Base-by-base conservation (phyloP, 2,113 vertebrate genomes). In the Marmota monax region DNA sequence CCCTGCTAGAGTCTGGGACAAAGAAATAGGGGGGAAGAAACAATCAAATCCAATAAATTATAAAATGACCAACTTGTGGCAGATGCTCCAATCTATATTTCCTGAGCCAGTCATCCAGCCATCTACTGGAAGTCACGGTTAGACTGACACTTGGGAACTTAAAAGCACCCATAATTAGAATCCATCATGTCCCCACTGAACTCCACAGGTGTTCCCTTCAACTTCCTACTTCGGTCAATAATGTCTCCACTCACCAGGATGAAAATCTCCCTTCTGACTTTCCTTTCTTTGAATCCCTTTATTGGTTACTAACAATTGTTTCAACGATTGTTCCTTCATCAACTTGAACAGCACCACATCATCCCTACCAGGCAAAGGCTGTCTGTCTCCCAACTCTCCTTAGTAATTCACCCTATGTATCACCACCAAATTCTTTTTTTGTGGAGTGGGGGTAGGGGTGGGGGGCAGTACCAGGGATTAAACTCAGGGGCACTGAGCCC, bases 1-100 rank as follows among this genome's bases (percentile, higher is more conserved):
- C 51, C 27, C 25, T 65, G 69, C 17, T 77, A 7, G 58, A 82
- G n/a, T 69, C 58, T 77, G 56, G 56, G 48, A 65, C 82, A 56
- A 53, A 91, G 37, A 56, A 58, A 58, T 3, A 70, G 48, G 65
- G 45, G 51, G 37, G 51, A 42, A 65, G 34, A 83, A 83, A 14
- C 20, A 53, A 76, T 45, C 29, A 83, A 90, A 83, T 11, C 37
- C 56, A 53, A 76, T 6, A 58, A 65, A 63, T 10, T 74, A 45
- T 0, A 0, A 80, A 32, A 83, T 0, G 1, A 37, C 63, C 29
- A 37, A 77, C 29, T 27, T 10, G 39, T 20, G 7, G 12, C 9
- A 29, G 18, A 51, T 11, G n/a, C 29, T 88, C 72, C 78, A 73
- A 12, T 18, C 10, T 39, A 18, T 4, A 45, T 2, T 48, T 73